These are phyloP conservation scores for Drosophila borealis DNA, from an alignment of 2,888 invertebrate species.

Conservation along the genomic window DNA sequence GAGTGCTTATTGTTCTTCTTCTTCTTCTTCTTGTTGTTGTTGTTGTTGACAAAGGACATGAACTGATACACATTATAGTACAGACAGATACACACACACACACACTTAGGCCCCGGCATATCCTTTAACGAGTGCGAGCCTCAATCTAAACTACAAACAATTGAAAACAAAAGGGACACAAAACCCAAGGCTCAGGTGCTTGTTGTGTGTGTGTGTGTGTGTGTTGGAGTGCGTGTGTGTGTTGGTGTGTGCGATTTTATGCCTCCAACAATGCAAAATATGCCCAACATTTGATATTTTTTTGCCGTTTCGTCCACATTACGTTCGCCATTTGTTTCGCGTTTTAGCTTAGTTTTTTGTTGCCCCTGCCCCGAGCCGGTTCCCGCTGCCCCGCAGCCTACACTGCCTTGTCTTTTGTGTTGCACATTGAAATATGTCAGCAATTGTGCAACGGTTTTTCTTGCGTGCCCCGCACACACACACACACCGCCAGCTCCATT, in stretches of 20 bases:
- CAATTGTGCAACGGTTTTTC: constrained; percentile 65
- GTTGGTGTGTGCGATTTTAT: constrained; percentile 61
- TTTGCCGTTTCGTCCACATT: constrained; percentile 20
- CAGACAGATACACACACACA: constrained; percentile 24
- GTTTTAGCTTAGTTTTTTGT: constrained; percentile 64
- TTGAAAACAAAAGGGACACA: constrained; percentile 74
- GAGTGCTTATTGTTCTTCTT: constrained; percentile 34
- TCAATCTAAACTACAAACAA: constrained; percentile 76
- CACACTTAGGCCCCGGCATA: constrained; percentile 26
- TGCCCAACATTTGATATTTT: constrained; percentile 66
- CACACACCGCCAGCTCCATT: constrained; percentile 44
- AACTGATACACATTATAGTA: constrained; percentile 17
- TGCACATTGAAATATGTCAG: constrained; percentile 77
- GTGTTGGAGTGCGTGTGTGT: constrained; percentile 2
- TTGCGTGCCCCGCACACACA: constrained; percentile 15
- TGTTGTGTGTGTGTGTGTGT: constrained; percentile 30
- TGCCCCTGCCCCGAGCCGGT: constrained; percentile 11
- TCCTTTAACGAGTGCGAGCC: constrained; percentile 75
- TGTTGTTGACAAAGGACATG: constrained; percentile 63
- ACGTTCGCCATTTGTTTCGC: constrained; percentile 31
- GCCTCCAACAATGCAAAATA: constrained; percentile 74
- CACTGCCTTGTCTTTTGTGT: constrained; percentile 75
- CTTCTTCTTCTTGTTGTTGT: constrained; percentile 16
- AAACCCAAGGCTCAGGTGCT: constrained; percentile 46
- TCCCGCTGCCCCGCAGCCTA: constrained; percentile 6